Evolutionary conservation across 92 coral and sea anemone genomes (phyloP), one percentile per base, ranked within the genome.

Genomic region (Phenganax marumi): DNA sequence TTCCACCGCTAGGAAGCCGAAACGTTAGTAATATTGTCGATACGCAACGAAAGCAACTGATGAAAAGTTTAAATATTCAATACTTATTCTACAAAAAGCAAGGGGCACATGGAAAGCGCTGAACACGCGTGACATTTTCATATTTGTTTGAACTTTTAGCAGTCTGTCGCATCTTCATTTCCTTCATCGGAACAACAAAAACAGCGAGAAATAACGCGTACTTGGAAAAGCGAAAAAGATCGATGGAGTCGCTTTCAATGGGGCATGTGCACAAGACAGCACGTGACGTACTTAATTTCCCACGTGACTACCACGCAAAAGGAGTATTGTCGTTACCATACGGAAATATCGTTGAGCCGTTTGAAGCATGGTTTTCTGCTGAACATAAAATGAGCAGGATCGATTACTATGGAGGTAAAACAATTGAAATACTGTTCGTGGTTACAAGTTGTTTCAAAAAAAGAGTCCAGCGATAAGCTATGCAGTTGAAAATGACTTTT

Each of bases 281-380:
- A 22, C 76, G 77, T 18, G 80, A 81, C 76, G 50, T 77, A 54
- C 80, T 94, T 50, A 88, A 88, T 50, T 90, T 94, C 55, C 94
- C 97, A 0, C 71, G 74, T 8, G 79, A 84, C 51, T 92, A 94
- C 62, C 97, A 89, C 58, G 86, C 97, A 5, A 89, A 89, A 62
- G 98, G 98, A 10, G 86, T 88, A 33, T 86, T 94, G 12, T 91
- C 93, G 80, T 85, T 94, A 14, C 98, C 98, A 46, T 90, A 85
- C 61, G 98, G 93, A 78, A 91, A 85, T 9, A 88, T 94, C 53
- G 88, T 90, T 21, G 98, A 94, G 62, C 98, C 98, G 7, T 94
- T 94, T 58, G 93, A 94, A 81, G 92, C 93, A 13, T 94, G 98
- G 98, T 94, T 87, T 62, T 91, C 92, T 12, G 92, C 91, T 11